phyloP scores from a whole-genome alignment of 2,888 invertebrate genomes.

The Drosophila phalerata region DNA sequence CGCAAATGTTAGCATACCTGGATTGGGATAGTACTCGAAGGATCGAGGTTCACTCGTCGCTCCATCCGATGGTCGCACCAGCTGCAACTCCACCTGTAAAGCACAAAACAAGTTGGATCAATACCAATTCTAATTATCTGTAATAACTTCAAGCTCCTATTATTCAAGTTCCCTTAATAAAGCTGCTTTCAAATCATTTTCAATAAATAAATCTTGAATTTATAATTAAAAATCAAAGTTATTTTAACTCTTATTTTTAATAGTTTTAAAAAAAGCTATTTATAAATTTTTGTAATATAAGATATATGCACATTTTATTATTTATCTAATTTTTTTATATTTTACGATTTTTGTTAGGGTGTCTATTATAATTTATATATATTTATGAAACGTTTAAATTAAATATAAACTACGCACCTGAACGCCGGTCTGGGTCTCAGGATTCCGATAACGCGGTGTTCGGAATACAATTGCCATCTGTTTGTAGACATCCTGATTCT shows the following conservation, averaged over 20 bases:
- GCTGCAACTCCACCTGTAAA: slow-evolving; percentile 90
- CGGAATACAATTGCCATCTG: slow-evolving; percentile 94
- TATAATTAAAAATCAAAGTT: too few relatives aligned
- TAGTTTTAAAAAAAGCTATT: too few relatives aligned
- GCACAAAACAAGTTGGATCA: neutral
- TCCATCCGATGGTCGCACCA: slow-evolving; percentile 93
- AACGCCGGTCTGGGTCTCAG: slow-evolving; percentile 89
- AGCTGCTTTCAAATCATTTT: too few relatives aligned
- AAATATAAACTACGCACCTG: slow-evolving; percentile 85
- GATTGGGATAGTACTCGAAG: slow-evolving; percentile 90
- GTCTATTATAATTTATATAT: too few relatives aligned
- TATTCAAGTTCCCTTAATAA: neutral
- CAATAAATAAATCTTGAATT: too few relatives aligned
- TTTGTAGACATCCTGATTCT: slow-evolving; percentile 92
- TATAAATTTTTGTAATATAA: too few relatives aligned
- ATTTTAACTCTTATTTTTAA: too few relatives aligned
- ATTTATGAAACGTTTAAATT: neutral
- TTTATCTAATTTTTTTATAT: too few relatives aligned
- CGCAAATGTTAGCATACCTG: slow-evolving; percentile 93
- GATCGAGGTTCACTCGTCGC: slow-evolving; percentile 92
- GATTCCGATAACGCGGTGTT: slow-evolving; percentile 90
- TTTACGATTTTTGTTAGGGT: too few relatives aligned
- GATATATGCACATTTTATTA: too few relatives aligned
- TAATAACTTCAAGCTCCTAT: neutral
- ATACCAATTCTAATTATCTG: neutral